Percentiles rank a stretch among this genome's conserved stretches.
These are phyloP conservation scores for Scolopax rusticola DNA, from an alignment of 2,797 vertebrate species.

Conservation along the genomic window DNA sequence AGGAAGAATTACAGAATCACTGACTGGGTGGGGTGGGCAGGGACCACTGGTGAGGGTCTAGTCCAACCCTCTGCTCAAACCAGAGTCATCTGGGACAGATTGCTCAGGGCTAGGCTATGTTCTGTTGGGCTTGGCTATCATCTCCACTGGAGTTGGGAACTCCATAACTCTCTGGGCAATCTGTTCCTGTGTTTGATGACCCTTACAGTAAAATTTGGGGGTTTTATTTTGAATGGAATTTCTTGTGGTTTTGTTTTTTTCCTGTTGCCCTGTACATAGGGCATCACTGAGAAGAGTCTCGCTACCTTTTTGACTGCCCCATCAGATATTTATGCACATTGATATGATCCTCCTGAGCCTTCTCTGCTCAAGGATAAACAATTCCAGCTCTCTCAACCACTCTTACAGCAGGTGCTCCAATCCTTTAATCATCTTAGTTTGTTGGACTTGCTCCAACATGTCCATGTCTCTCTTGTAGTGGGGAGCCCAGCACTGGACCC, in stretches of 20 bases:
- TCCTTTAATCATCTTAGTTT: neutral
- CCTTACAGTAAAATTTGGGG: neutral
- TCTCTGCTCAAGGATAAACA: neutral
- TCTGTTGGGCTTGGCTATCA: neutral
- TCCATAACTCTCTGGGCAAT: neutral
- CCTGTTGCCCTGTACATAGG: neutral
- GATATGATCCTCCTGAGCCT: neutral
- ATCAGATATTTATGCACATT: neutral
- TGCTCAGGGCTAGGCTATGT: neutral
- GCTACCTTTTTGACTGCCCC: neutral
- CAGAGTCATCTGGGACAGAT: neutral
- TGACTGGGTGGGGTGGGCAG: neutral
- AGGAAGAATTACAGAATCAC: neutral
- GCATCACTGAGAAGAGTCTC: neutral
- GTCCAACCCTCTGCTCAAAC: neutral
- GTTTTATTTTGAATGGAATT: neutral
- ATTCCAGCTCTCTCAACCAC: neutral
- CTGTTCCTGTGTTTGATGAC: neutral
- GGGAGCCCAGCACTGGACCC: neutral
- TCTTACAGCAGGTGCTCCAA: neutral
- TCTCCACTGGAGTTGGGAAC: neutral
- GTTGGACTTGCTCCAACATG: neutral
- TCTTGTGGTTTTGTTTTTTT: neutral
- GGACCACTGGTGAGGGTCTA: neutral
- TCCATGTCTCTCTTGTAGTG: neutral